A percentile compares a stretch with the other conserved stretches of the same genome.
Evolutionary conservation across 2,888 invertebrate species (phyloP).

Genomic region (Anticlea derivata): DNA sequence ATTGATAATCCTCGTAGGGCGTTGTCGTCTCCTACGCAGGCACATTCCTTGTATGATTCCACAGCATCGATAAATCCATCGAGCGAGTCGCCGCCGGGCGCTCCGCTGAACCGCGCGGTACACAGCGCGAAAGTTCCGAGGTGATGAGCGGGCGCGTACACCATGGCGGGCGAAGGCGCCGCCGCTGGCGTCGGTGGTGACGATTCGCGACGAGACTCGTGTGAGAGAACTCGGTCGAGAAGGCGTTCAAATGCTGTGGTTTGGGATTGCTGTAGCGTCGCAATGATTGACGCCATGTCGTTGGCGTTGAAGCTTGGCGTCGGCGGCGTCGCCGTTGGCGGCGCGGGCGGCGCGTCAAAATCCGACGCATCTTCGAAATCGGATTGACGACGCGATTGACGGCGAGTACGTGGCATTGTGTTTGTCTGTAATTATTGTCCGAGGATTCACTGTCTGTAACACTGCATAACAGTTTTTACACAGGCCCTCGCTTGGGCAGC

Average conservation of each 20-base stretch:
- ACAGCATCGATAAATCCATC: constrained; percentile 29
- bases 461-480: neutral
- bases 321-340: neutral
- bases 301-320: too few relatives aligned
- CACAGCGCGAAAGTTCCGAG: constrained; percentile 24
- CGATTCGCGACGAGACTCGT: neutral
- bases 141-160: constrained; percentile 1
- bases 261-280: neutral
- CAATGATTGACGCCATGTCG: neutral
- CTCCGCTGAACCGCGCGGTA: constrained; percentile 29
- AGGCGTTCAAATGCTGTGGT: neutral
- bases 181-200: neutral
- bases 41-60: constrained; percentile 28
- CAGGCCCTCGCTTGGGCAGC: too few relatives aligned
- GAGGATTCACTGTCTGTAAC: neutral
- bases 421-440: neutral
- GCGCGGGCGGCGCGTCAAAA: neutral
- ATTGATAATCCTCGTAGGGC: constrained; percentile 34
- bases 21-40: constrained; percentile 15
- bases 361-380: neutral
- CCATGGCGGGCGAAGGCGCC: constrained; percentile 7
- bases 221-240: neutral
- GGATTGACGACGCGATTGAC: neutral
- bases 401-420: neutral
- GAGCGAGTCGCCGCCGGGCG: constrained; percentile 7